Base-by-base conservation (phyloP, 2,113 vertebrate species). In the Thamnaconus septentrionalis region DNA sequence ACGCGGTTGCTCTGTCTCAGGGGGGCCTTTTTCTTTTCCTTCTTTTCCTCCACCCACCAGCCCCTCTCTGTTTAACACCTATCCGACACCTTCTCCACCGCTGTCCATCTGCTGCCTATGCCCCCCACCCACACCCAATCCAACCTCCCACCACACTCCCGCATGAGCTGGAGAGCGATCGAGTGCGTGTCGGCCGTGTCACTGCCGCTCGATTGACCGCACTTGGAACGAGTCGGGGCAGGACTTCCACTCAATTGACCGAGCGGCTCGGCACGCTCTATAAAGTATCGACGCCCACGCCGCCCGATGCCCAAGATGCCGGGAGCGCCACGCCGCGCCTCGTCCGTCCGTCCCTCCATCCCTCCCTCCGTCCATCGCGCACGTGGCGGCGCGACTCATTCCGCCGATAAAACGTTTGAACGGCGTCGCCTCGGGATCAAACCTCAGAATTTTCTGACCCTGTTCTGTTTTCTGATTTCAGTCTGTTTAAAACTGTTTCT, bases 231-330 rank as follows among this genome's bases (percentile, higher is more conserved):
- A 82, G 87, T 84, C 86, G 79, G 80, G 77, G 80, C 71, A 86
- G 79, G 83, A 87, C 86, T 86, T 88, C 78, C 80, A 86, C 77
- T 83, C 76, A 86, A 90, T 89, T 81, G 83, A 90, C 75, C 79
- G 58, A 66, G 64, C 66, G 5, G 72, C 57, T 59, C 76, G 73
- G 78, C 74, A 65, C 70, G 85, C 82, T 88, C 85, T 82, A 86
- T 87, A 83, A 87, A 84, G 79, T 90, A 90, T 89, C 11, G 89
- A 87, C 69, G 64, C 56, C 62, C 79, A 71, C 83, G 64, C 80
- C 18, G 18, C 18, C 18, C 12, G 60, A 69, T 6, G 59, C 62
- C 55, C 61, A 71, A 80, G 74, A 73, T 71, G 69, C 73, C 41
- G 69, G 62, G 53, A 31, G 18, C 18, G 18, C 18, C 18, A 31